Percentiles rank a stretch among this genome's conserved stretches.
Evolutionary conservation across 2,888 invertebrate species (phyloP).

Genomic region (Cephus pulcher): DNA sequence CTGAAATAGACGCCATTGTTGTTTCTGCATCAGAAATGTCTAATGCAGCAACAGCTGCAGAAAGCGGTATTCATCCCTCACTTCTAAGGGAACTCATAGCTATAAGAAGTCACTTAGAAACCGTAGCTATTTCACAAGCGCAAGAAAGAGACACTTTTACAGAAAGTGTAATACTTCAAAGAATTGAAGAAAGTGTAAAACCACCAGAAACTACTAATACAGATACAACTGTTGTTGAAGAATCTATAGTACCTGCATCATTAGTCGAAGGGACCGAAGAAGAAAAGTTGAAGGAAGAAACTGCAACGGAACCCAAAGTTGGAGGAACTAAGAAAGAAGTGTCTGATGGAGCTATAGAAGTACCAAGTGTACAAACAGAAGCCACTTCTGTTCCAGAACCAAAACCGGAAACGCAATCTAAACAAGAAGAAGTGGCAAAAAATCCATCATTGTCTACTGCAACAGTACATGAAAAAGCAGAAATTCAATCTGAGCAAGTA

Average conservation of each 20-base stretch:
- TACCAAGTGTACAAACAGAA: constrained; percentile 14
- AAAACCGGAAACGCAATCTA: constrained; percentile 68
- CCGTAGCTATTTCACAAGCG: constrained; percentile 34
- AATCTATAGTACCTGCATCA: constrained; percentile 12
- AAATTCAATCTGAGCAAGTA: not conserved
- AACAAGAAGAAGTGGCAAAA: constrained; percentile 55
- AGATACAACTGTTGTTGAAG: constrained; percentile 19
- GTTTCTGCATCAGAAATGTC: constrained; percentile 77
- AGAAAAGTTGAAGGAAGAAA: constrained; percentile 20
- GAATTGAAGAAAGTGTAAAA: constrained; percentile 20
- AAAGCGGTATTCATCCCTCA: constrained; percentile 57
- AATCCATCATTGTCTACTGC: not conserved
- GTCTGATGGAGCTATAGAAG: not conserved
- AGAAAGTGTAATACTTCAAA: constrained; percentile 35
- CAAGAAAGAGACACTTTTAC: constrained; percentile 25
- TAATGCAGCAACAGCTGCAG: constrained; percentile 74
- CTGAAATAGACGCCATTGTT: constrained; percentile 82
- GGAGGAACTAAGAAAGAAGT: constrained; percentile 60
- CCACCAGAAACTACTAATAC: constrained; percentile 25
- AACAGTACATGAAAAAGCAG: not conserved
- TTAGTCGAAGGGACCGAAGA: constrained; percentile 19
- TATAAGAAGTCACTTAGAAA: constrained; percentile 58
- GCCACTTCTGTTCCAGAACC: constrained; percentile 66
- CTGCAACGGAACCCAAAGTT: constrained; percentile 40
- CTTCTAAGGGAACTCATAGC: constrained; percentile 59